phyloP scores from a whole-genome alignment of 1,140 invertebrate species.

The Rhopalosiphum maidis region DNA sequence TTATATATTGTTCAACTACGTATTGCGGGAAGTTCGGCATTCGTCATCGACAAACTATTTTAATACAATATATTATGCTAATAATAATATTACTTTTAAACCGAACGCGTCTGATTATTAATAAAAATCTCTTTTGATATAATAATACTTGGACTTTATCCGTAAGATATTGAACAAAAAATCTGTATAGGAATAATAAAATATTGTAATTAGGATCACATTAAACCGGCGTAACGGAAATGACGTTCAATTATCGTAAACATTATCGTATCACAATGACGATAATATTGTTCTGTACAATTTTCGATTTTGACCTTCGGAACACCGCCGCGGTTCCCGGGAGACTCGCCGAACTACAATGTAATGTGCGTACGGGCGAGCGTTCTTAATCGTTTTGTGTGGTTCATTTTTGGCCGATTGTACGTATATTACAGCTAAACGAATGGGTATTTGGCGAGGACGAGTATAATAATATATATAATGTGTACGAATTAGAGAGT shows the following conservation, averaged over 20 bases:
- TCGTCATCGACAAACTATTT: no score
- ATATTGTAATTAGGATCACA: background rate
- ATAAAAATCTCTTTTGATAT: background rate
- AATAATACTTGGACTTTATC: background rate
- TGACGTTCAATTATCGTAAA: background rate
- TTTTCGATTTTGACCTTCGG: background rate
- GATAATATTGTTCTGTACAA: background rate
- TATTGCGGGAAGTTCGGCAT: background rate
- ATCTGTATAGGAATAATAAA: background rate
- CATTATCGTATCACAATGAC: background rate
- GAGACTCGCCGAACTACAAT: background rate
- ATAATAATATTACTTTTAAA: background rate
- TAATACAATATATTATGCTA: no score
- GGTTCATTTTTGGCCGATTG: background rate
- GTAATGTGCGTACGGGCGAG: background rate
- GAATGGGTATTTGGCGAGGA: background rate
- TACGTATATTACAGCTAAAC: background rate
- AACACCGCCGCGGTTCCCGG: background rate
- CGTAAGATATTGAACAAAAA: background rate
- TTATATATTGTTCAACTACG: background rate
- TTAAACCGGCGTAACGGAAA: background rate
- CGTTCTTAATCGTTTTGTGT: slow-evolving; percentile 1
- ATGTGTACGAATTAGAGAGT: background rate
- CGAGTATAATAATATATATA: background rate
- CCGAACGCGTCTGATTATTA: background rate